Base-by-base conservation (phyloP, 2,113 vertebrate species). In the Periophthalmus modestus region DNA sequence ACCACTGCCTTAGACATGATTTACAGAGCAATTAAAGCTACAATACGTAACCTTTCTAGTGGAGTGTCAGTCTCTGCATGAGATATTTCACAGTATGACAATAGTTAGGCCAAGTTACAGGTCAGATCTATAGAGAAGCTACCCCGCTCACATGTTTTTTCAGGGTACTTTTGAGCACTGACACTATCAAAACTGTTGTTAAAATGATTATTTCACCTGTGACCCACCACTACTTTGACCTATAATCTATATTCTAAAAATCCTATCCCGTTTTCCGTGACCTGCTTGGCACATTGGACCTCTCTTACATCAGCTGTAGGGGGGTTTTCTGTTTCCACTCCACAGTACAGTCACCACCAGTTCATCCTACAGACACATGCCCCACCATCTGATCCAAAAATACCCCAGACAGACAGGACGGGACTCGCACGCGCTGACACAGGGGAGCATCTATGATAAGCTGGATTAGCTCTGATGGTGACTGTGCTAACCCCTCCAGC, bases 361-460 rank as follows among this genome's bases (percentile, higher is more conserved):
- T 24, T 59, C 65, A 73, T 34, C 59, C 77, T 39, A 52, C 57
- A 57, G 55, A 21, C 47, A 78, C 75, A 68, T 10, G 48, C 23
- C 23, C 47, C 19, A 28, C 14, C 39, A 76, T 66, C 71, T 66
- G 54, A 43, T n/a, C 69, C 81, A 66, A 79, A 91, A 89, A 89
- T 91, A 90, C 48, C 71, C 28, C 72, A 71, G 81, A 82, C n/a
- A n/a, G n/a, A n/a, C 68, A 67, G 36, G 77, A 81, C 55, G 61
- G 48, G 71, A 73, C 66, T 75, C 18, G 63, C 23, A 18, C 33
- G 15, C 54, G 71, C 16, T 15, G 68, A 58, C 19, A 24, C 5
- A 52, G 11, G 39, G 72, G 69, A 79, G 65, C 69, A 72, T 71
- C 58, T 63, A 59, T 5, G 75, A 57, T 88, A 80, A 85, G 84